phyloP scores from a whole-genome alignment of 2,888 invertebrate species.

The Cephus pulcher region DNA sequence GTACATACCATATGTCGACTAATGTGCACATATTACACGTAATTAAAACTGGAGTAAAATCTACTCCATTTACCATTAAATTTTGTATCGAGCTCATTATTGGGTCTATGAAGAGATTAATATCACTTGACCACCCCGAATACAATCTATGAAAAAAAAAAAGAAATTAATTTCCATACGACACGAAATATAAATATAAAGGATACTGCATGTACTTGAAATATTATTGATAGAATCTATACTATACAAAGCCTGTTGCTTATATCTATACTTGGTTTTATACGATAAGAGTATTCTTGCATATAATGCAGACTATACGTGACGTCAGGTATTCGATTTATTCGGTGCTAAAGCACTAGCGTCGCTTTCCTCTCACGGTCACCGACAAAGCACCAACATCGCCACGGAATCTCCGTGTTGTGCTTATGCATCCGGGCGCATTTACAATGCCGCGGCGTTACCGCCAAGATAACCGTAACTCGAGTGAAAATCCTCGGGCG shows the following conservation, averaged over 20 bases:
- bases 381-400: background rate
- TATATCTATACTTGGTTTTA: background rate
- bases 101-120: background rate
- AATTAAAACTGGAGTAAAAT: constrained; percentile 44
- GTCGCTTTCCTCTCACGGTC: background rate
- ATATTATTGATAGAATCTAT: background rate
- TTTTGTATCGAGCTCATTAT: background rate
- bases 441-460: background rate
- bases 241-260: background rate
- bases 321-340: background rate
- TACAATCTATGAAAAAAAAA: background rate
- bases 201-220: background rate
- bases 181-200: background rate
- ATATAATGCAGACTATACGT: background rate
- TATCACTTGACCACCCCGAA: background rate
- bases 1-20: no score
- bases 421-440: background rate
- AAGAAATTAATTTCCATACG: background rate
- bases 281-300: background rate
- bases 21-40: constrained; percentile 7
- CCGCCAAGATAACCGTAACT: background rate
- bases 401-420: background rate
- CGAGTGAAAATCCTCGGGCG: background rate
- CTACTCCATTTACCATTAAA: constrained; percentile 6
- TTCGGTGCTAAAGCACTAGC: background rate